These are phyloP conservation scores for Tokudaia tokunoshimensis DNA, from an alignment of 2,797 vertebrate species.

Conservation along the genomic window DNA sequence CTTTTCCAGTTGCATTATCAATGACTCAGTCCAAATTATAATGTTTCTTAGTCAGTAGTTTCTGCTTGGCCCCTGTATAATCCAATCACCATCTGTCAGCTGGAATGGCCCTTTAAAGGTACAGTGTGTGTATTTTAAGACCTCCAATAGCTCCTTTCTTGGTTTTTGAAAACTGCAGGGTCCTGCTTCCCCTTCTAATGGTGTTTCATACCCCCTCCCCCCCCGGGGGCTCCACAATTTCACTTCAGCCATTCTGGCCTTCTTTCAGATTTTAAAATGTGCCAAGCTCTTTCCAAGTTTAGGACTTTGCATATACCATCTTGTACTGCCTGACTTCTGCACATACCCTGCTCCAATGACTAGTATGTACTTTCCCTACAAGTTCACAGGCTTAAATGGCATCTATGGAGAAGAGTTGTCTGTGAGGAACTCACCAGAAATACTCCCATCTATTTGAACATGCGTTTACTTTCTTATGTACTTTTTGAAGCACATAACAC, in stretches of 20 bases:
- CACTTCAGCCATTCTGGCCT: constrained; percentile 1
- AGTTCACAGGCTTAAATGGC: constrained; percentile 39
- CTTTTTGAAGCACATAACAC: neutral
- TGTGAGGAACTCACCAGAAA: constrained; percentile 20
- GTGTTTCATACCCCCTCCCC: neutral
- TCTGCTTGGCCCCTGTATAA: neutral
- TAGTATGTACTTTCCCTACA: constrained; percentile 53
- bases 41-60: neutral
- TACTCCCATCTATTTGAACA: neutral
- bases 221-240: neutral
- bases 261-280: constrained; percentile 35
- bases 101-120: neutral
- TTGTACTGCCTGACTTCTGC: constrained; percentile 25
- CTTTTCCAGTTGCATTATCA: neutral
- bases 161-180: neutral
- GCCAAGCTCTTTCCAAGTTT: constrained; percentile 67
- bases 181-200: neutral
- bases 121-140: neutral
- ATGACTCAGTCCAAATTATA: neutral
- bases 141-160: neutral
- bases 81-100: neutral
- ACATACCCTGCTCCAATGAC: constrained; percentile 26
- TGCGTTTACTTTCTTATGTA: neutral
- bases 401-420: constrained; percentile 2
- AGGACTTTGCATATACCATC: constrained; percentile 58